Base-by-base conservation (phyloP, 2,113 vertebrate genomes). In the Nycticebus coucang region DNA sequence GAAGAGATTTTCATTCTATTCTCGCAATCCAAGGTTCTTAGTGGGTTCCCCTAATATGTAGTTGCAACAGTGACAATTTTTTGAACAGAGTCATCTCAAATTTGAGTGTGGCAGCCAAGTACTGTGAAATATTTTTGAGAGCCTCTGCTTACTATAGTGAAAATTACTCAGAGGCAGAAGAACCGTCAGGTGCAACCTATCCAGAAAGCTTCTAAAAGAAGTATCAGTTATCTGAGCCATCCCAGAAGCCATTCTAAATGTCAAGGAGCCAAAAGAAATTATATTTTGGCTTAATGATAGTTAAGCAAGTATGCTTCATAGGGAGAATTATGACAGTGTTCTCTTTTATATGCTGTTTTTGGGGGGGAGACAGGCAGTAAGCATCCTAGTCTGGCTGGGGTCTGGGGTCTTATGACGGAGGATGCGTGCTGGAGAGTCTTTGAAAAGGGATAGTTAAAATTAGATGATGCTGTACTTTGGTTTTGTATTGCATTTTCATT, bases 401-500 rank as follows among this genome's bases (percentile, higher is more conserved):
- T 59, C n/a, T 60, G 55, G 33, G 50, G 71, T 1, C 50, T 17
- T 57, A 28, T n/a, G n/a, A 2, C 66, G 41, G 75, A 57, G 71
- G 57, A 11, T 64, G 9, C 74, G 78, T 35, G 19, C 55, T 57
- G n/a, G 33, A 57, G 57, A 72, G 26, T 33, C 72, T 77, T 72
- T 87, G 57, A 60, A 93, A 82, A 71, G n/a, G n/a, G 8, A 53
- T 35, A 75, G 75, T 53, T 89, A 66, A 69, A 60, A 53, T 64
- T 66, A n/a, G 64, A 69, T 33, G 33, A 66, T 55, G 30, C 15
- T 33, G 30, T 79, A 24, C 57, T 96, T 95, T 50, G 26, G 55
- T 88, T 93, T 50, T 88, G 4, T 57, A 14, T 94, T 92, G 87
- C 55, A 26, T 75, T 89, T 93, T 82, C 69, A 89, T 89, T 78